These are phyloP conservation scores for Tipula unca DNA, from an alignment of 2,888 invertebrate genomes.

Conservation along the genomic window DNA sequence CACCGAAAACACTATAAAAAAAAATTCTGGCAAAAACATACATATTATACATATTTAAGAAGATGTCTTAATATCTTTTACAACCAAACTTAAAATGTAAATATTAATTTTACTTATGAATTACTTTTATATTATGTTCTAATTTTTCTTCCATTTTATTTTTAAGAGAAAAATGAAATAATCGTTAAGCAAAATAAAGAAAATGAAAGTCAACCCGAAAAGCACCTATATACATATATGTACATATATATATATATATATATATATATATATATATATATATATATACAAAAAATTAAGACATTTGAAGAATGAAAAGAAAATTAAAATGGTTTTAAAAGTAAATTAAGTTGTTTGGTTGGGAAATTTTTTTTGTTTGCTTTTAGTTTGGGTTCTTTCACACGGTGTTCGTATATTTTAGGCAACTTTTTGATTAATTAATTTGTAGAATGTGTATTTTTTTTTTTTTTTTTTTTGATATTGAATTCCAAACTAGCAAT, in stretches of 20 bases:
- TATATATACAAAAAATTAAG: not conserved
- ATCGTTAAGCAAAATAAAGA: not conserved
- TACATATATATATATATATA: too few relatives aligned
- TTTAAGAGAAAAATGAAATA: not conserved
- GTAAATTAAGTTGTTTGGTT: constrained; percentile 15
- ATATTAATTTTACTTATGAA: not conserved
- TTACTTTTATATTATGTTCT: constrained; percentile 8
- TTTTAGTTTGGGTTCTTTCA: not conserved
- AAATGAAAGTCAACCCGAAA: not conserved
- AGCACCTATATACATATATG: too few relatives aligned
- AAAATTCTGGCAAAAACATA: not conserved
- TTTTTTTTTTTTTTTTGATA: not conserved
- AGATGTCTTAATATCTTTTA: not conserved
- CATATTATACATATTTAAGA: not conserved
- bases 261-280: too few relatives aligned
- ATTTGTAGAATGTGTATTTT: not conserved
- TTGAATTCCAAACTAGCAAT: not conserved
- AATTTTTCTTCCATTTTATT: not conserved
- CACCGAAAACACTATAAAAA: not conserved
- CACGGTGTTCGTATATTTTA: not conserved
- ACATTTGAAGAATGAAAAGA: not conserved
- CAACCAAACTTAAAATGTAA: constrained; percentile 8
- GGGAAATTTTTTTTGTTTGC: not conserved
- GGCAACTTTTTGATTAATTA: not conserved
- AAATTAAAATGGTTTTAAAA: constrained; percentile 17